These are phyloP conservation scores for Phymastichus coffea DNA, from an alignment of 1,140 invertebrate genomes.

Conservation along the genomic window DNA sequence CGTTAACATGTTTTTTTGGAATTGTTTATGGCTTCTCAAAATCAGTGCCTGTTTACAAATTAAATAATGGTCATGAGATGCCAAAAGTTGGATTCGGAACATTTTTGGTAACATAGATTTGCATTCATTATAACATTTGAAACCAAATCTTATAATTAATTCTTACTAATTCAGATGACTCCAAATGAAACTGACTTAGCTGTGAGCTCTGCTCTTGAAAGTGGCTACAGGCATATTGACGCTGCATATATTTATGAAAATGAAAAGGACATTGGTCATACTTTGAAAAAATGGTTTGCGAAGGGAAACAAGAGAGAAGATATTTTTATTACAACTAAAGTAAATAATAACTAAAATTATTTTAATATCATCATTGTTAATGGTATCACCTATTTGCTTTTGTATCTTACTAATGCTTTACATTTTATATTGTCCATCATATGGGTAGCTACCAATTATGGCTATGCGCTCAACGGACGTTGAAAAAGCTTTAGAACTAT, in stretches of 20 bases:
- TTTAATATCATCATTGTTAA: too few species aligned
- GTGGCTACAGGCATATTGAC: constrained; percentile 71
- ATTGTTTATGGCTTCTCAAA: too few species aligned
- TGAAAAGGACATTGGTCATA: constrained; percentile 62
- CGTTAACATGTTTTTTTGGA: too few species aligned
- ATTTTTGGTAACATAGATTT: constrained; percentile 62
- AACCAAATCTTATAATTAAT: background rate
- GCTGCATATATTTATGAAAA: constrained; percentile 66
- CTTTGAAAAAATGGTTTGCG: constrained; percentile 62
- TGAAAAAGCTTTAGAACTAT: constrained; percentile 69
- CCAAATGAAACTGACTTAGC: too few species aligned
- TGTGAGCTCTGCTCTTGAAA: constrained; percentile 62
- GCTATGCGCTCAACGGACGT: constrained; percentile 71
- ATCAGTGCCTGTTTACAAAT: too few species aligned
- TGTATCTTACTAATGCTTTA: background rate
- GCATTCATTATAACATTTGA: background rate
- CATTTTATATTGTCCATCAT: background rate
- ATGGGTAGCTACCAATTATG: constrained; percentile 58
- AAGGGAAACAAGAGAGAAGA: constrained; percentile 65
- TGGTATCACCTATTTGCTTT: background rate
- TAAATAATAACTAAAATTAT: constrained; percentile 32
- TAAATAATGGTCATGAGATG: constrained; percentile 56
- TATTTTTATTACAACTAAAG: constrained; percentile 70
- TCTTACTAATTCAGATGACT: background rate
- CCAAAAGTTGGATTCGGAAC: constrained; percentile 67